phyloP scores from a whole-genome alignment of 1,140 invertebrate species.

The Metopolophium dirhodum region DNA sequence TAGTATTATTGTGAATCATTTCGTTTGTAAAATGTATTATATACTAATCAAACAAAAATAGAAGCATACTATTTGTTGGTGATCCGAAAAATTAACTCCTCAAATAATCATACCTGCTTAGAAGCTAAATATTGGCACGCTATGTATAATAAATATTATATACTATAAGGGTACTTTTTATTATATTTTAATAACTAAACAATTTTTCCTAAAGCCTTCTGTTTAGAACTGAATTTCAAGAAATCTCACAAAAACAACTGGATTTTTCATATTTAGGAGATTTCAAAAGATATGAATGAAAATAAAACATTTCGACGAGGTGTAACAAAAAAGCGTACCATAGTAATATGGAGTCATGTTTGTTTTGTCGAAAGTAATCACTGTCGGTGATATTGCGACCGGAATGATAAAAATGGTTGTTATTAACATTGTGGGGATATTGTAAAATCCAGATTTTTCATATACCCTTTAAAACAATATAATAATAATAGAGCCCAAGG shows the following conservation, averaged over 20 bases:
- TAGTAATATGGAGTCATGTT: constrained; percentile 24
- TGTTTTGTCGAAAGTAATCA: constrained; percentile 12
- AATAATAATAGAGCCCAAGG: not conserved
- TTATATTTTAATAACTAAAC: not conserved
- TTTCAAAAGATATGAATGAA: not conserved
- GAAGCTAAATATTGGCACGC: not conserved
- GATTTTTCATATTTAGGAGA: not conserved
- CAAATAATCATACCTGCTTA: not conserved
- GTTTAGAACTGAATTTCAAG: not conserved
- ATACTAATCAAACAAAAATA: not conserved
- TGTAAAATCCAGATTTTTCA: constrained; percentile 30
- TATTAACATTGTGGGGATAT: not conserved
- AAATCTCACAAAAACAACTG: not conserved
- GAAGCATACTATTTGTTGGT: not conserved
- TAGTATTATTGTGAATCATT: too few species aligned
- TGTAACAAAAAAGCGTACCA: not conserved
- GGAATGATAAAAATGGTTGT: constrained; percentile 2
- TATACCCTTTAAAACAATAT: constrained; percentile 23
- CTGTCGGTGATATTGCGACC: not conserved
- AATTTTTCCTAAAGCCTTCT: not conserved
- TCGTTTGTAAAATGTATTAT: too few species aligned
- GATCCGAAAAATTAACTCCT: not conserved
- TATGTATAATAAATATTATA: not conserved
- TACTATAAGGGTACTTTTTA: not conserved
- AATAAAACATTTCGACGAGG: not conserved